A percentile compares a stretch with the other conserved stretches of the same genome.
These are phyloP conservation scores for Dinocampus coccinellae DNA, from an alignment of 2,888 invertebrate genomes.

Conservation along the genomic window DNA sequence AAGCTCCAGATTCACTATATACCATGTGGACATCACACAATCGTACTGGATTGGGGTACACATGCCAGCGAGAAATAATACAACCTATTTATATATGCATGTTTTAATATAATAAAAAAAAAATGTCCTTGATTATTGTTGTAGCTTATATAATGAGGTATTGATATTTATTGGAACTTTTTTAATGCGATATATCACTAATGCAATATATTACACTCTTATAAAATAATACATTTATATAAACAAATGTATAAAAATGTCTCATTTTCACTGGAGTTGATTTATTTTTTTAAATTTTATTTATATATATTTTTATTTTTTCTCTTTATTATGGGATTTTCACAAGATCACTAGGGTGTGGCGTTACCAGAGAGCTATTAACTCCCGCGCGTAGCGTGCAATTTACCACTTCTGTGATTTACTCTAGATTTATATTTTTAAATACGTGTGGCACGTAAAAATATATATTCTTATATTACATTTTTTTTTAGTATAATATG, in stretches of 20 bases:
- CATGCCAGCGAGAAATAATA: neutral
- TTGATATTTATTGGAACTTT: neutral
- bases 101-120: neutral
- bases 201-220: neutral
- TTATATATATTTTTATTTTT: neutral
- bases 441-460: neutral
- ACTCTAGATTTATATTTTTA: constrained; percentile 6
- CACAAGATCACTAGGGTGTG: neutral
- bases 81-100: neutral
- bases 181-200: neutral
- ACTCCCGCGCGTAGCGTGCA: neutral
- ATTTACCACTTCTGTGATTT: constrained; percentile 6
- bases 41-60: neutral
- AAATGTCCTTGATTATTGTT: neutral
- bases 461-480: too few species aligned
- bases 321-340: neutral
- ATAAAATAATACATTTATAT: neutral
- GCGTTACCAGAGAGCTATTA: neutral
- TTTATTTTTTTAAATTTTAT: neutral
- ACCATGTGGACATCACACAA: neutral
- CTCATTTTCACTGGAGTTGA: neutral
- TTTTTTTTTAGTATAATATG: neutral
- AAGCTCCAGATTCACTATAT: neutral
- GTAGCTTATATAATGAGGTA: neutral
- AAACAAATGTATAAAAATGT: neutral